A percentile compares a stretch with the other conserved stretches of the same genome.
Conservation (phyloP, 2,113 vertebrate species). For the Pituophis catenifer region DNA sequence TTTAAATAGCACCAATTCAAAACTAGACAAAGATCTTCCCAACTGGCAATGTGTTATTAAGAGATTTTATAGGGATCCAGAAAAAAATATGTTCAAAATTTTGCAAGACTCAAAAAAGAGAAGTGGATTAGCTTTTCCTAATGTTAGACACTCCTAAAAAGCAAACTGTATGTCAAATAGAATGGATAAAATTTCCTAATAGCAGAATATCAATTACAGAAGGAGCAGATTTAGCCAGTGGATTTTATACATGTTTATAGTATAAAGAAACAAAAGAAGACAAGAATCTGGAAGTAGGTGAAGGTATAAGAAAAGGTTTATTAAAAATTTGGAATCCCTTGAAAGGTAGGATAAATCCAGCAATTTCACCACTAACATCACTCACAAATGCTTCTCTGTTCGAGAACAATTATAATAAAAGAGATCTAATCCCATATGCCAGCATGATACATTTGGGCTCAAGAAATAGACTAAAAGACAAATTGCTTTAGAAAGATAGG, state of each 20-base stretch:
- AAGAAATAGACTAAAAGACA: background rate
- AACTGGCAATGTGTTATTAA: too few species aligned
- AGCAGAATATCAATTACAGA: background rate
- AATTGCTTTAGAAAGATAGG: background rate
- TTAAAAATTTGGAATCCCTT: background rate
- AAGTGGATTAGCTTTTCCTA: background rate
- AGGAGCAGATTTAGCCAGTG: background rate
- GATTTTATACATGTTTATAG: background rate
- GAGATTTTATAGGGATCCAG: too few species aligned
- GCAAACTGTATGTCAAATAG: background rate
- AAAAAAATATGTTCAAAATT: too few species aligned
- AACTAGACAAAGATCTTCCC: too few species aligned
- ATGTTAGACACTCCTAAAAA: background rate
- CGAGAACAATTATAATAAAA: background rate
- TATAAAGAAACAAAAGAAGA: background rate
- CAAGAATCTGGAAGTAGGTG: background rate
- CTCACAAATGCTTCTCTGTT: background rate
- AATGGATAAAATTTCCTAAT: too few species aligned
- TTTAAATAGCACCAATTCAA: too few species aligned
- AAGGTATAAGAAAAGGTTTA: background rate
- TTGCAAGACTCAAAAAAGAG: background rate
- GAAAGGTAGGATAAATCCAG: background rate
- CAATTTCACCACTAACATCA: background rate
- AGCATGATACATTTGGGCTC: background rate
- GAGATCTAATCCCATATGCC: background rate